Conservation (phyloP, 2,797 vertebrate genomes). For the Halcyon leucocephala region DNA sequence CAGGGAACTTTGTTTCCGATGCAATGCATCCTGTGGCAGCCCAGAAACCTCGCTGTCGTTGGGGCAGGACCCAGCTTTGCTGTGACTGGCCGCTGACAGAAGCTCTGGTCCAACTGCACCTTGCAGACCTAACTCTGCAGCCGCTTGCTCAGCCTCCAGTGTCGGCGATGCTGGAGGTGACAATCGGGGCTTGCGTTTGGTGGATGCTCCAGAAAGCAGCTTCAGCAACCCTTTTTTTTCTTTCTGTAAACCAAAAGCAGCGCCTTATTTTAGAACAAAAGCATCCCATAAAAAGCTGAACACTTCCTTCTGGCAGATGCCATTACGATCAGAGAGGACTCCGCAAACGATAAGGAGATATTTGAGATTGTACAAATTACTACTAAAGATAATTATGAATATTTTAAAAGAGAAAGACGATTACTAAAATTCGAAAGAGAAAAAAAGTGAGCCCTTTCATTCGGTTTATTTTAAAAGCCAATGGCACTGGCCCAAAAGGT, state of each 20-base stretch:
- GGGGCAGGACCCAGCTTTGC: slow-evolving; percentile 68
- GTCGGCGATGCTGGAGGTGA: slow-evolving; percentile 96
- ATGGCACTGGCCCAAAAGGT: background rate
- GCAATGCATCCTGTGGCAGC: slow-evolving; percentile 76
- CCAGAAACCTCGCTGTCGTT: slow-evolving; percentile 76
- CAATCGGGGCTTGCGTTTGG: slow-evolving; percentile 91
- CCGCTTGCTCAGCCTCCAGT: slow-evolving; percentile 87
- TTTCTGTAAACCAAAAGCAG: slow-evolving; percentile 81
- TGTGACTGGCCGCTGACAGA: slow-evolving; percentile 55
- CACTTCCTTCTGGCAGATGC: background rate
- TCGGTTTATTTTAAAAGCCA: background rate
- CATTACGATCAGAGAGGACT: background rate
- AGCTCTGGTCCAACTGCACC: slow-evolving; percentile 89
- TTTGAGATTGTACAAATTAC: background rate
- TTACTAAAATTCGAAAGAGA: background rate
- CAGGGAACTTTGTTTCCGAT: slow-evolving; percentile 83
- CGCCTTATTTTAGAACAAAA: background rate
- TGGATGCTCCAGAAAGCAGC: slow-evolving; percentile 90
- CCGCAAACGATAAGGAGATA: background rate
- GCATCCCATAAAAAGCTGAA: background rate
- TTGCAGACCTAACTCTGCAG: slow-evolving; percentile 81
- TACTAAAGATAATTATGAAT: background rate
- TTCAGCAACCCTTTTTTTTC: slow-evolving; percentile 97
- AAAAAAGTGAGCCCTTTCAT: background rate
- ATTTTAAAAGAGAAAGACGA: background rate